A percentile compares a stretch with the other conserved stretches of the same genome.
phyloP scores from a whole-genome alignment of 2,113 vertebrate species.

The Synchiropus splendidus region DNA sequence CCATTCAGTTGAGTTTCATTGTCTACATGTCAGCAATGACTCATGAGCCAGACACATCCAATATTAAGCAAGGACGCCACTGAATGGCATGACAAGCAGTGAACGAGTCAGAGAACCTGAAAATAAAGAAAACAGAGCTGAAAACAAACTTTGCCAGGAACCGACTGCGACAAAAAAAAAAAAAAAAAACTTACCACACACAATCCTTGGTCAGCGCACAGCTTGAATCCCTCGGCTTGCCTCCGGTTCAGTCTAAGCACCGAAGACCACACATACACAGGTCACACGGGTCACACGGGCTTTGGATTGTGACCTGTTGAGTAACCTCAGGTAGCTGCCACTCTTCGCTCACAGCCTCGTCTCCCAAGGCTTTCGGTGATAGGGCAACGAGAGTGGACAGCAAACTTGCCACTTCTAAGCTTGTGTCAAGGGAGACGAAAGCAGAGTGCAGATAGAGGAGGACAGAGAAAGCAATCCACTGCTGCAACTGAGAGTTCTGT shows the following conservation, averaged over 20 bases:
- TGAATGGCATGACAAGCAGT: no score
- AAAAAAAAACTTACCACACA: no score
- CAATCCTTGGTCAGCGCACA: constrained; percentile 1
- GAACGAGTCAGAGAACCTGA: no score
- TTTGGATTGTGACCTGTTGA: constrained; percentile 13
- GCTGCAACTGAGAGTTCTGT: no score
- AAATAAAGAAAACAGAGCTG: no score
- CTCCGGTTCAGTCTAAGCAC: constrained; percentile 1
- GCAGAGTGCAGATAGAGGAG: not conserved
- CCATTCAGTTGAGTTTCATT: no score
- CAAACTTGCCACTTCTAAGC: constrained; percentile 5
- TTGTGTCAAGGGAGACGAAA: constrained; percentile 3
- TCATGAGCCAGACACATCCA: no score
- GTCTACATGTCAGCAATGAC: no score
- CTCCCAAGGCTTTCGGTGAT: not conserved
- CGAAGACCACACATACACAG: not conserved
- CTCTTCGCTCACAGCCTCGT: not conserved
- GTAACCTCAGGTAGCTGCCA: constrained; percentile 9
- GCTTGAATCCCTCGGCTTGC: not conserved
- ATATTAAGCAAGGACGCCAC: no score
- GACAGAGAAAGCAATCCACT: not conserved
- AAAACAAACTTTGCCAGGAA: no score
- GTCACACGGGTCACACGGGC: not conserved
- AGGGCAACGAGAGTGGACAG: constrained; percentile 5
- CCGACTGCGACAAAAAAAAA: no score